Conservation (phyloP, 2,888 invertebrate genomes). For the Mechanitis messenoides region DNA sequence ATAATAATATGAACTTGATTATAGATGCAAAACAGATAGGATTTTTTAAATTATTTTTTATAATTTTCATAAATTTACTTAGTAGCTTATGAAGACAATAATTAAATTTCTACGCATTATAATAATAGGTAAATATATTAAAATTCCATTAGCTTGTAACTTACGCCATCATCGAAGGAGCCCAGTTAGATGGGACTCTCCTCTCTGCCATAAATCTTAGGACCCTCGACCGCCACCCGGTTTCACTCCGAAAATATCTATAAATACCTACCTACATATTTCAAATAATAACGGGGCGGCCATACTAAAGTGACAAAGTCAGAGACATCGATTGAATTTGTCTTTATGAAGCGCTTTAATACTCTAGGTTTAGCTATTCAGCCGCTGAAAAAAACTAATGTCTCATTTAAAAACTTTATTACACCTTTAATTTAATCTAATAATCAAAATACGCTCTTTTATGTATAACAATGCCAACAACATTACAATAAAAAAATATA, state of each 20-base stretch:
- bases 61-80: no score
- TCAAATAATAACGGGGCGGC: conserved; percentile 70
- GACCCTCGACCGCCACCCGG: conserved; percentile 75
- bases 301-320: conserved; percentile 49
- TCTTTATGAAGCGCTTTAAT: background rate
- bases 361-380: background rate
- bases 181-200: conserved; percentile 74
- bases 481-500: conserved; percentile 17
- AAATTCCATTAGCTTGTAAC: conserved; percentile 4
- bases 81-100: no score
- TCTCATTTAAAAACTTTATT: background rate
- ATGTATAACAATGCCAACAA: background rate
- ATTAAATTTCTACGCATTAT: no score
- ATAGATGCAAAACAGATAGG: no score
- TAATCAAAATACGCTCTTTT: background rate
- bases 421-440: no score
- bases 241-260: conserved; percentile 74
- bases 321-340: conserved; percentile 32
- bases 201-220: conserved; percentile 74
- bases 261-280: conserved; percentile 74
- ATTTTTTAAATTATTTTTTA: no score
- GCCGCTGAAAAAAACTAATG: background rate
- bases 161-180: conserved; percentile 46
- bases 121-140: no score
- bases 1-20: no score